phyloP scores from a whole-genome alignment of 2,797 vertebrate species.

The Lagorchestes hirsutus region DNA sequence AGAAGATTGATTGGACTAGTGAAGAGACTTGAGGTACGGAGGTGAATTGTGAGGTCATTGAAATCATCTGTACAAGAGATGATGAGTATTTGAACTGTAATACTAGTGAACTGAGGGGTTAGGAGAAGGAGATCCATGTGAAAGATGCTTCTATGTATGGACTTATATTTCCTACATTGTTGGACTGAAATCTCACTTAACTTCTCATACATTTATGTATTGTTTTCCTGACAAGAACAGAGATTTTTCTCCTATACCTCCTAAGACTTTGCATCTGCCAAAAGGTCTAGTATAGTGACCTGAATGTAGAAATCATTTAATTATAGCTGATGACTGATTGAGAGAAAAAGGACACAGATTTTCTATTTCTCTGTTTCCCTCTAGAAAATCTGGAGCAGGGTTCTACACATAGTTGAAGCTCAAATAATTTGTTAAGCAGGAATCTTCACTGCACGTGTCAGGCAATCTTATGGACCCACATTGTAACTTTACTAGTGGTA shows the following conservation, averaged over 20 bases:
- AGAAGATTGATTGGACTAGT: neutral
- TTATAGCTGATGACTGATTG: too few relatives aligned
- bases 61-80: neutral
- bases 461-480: neutral
- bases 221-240: too few relatives aligned
- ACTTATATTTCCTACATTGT: too few relatives aligned
- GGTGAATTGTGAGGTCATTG: neutral
- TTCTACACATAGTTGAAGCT: neutral
- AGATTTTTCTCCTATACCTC: too few relatives aligned
- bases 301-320: too few relatives aligned
- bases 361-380: too few relatives aligned
- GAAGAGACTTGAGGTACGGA: neutral
- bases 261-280: too few relatives aligned
- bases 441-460: constrained; percentile 4
- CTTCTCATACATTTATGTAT: too few relatives aligned
- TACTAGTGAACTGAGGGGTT: neutral
- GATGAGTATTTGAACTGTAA: neutral
- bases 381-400: too few relatives aligned
- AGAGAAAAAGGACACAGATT: too few relatives aligned
- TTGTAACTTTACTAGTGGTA: neutral
- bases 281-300: too few relatives aligned
- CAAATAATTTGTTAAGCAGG: neutral
- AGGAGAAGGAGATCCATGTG: neutral
- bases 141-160: neutral
- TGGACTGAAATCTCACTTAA: too few relatives aligned